Conservation (phyloP, 2,113 vertebrate species). For the Pagrus major region DNA sequence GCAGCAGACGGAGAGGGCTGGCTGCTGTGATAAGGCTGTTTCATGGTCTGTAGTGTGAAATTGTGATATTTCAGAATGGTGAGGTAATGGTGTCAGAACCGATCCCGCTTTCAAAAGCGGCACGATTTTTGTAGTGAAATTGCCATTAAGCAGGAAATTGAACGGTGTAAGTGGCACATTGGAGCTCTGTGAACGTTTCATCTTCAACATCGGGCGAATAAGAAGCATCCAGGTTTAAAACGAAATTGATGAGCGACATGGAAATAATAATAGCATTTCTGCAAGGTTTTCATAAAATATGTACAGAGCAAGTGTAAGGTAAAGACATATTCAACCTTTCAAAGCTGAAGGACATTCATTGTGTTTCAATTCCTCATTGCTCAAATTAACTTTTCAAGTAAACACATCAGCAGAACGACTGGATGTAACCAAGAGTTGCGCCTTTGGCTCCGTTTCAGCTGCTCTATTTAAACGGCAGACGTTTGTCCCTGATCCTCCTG, state of each 20-base stretch:
- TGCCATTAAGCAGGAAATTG: slow-evolving; percentile 30
- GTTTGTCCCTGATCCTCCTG: slow-evolving; percentile 28
- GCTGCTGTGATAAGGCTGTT: slow-evolving; percentile 42
- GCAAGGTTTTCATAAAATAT: neutral
- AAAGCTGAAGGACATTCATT: slow-evolving; percentile 21
- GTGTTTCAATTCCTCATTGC: neutral
- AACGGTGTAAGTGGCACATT: slow-evolving; percentile 26
- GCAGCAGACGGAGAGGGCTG: slow-evolving; percentile 23
- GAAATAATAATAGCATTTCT: neutral
- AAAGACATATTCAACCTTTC: neutral
- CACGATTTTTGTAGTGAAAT: neutral
- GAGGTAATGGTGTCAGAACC: slow-evolving; percentile 52
- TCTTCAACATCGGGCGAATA: slow-evolving; percentile 11
- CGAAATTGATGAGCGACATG: neutral
- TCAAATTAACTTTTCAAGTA: slow-evolving; percentile 21
- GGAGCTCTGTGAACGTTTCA: slow-evolving; percentile 12
- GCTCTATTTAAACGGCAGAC: slow-evolving; percentile 26
- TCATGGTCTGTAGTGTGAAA: slow-evolving; percentile 48
- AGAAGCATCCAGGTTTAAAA: neutral
- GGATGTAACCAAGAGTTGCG: slow-evolving; percentile 38
- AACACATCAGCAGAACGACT: neutral
- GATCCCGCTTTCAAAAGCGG: slow-evolving; percentile 25
- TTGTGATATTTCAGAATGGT: slow-evolving; percentile 49
- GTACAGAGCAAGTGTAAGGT: too few relatives aligned
- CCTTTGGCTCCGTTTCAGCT: slow-evolving; percentile 30